phyloP scores from a whole-genome alignment of 2,797 vertebrate species.

The Cryptoblepharus egeriae region DNA sequence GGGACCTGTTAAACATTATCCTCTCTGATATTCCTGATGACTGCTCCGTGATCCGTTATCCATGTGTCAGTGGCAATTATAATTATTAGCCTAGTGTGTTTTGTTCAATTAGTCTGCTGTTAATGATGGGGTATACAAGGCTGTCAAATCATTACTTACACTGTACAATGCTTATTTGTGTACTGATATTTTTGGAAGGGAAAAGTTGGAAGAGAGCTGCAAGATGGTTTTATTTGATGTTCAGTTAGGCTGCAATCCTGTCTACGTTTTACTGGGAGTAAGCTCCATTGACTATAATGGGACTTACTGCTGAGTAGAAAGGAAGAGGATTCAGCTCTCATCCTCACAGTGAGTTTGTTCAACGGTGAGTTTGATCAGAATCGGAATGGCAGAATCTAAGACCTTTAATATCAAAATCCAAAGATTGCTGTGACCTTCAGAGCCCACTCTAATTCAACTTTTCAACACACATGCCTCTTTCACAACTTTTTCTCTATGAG shows the following conservation, averaged over 20 bases:
- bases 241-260: no score
- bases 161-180: conserved; percentile 18
- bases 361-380: not conserved
- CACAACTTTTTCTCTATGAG: no score
- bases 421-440: no score
- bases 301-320: no score
- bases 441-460: no score
- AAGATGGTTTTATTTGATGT: not conserved
- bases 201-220: conserved; percentile 4
- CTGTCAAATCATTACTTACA: conserved; percentile 44
- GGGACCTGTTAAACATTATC: conserved; percentile 53
- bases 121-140: conserved; percentile 63
- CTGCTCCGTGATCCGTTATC: conserved; percentile 63
- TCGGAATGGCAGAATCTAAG: not conserved
- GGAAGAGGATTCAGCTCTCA: no score
- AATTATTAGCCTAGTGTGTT: conserved; percentile 65
- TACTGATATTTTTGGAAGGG: conserved; percentile 43
- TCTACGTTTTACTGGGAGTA: no score
- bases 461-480: no score
- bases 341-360: no score
- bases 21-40: conserved; percentile 61
- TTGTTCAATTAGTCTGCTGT: conserved; percentile 63
- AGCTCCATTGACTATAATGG: no score
- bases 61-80: conserved; percentile 58
- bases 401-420: not conserved